Evolutionary conservation across 1,140 invertebrate species (phyloP).

Genomic region (Fopius arisanus): DNA sequence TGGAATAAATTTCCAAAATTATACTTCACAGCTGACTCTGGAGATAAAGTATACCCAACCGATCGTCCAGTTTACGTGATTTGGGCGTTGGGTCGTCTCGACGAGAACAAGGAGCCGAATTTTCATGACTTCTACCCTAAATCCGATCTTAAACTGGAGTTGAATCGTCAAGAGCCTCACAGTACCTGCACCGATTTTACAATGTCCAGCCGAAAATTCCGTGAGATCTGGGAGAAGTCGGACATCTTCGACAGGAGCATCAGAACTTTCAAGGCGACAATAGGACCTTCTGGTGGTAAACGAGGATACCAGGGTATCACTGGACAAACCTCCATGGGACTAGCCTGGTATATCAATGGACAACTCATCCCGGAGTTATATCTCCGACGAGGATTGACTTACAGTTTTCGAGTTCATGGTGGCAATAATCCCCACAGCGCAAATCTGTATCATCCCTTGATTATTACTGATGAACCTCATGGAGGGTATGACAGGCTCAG

Average conservation of each 20-base stretch:
- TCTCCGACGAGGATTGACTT: constrained; percentile 83
- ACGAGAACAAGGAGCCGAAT: constrained; percentile 79
- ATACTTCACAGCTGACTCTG: constrained; percentile 71
- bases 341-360: constrained; percentile 89
- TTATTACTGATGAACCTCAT: constrained; percentile 86
- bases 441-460: constrained; percentile 89
- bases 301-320: constrained; percentile 78
- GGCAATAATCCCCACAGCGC: constrained; percentile 91
- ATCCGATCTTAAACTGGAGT: constrained; percentile 71
- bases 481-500: constrained; percentile 72
- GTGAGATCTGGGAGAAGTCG: constrained; percentile 71
- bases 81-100: constrained; percentile 86
- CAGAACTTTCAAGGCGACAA: constrained; percentile 76
- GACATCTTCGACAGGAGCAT: constrained; percentile 82
- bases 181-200: constrained; percentile 79
- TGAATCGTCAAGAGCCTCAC: constrained; percentile 71
- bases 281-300: constrained; percentile 83
- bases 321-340: constrained; percentile 68
- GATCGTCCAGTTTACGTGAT: constrained; percentile 75
- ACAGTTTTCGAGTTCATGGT: constrained; percentile 83
- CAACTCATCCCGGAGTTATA: constrained; percentile 86
- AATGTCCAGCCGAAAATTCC: constrained; percentile 49
- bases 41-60: constrained; percentile 78
- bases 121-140: constrained; percentile 86
- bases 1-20: constrained; percentile 19